Conservation (phyloP, 1,140 invertebrate genomes). For the Campoletis sonorensis region DNA sequence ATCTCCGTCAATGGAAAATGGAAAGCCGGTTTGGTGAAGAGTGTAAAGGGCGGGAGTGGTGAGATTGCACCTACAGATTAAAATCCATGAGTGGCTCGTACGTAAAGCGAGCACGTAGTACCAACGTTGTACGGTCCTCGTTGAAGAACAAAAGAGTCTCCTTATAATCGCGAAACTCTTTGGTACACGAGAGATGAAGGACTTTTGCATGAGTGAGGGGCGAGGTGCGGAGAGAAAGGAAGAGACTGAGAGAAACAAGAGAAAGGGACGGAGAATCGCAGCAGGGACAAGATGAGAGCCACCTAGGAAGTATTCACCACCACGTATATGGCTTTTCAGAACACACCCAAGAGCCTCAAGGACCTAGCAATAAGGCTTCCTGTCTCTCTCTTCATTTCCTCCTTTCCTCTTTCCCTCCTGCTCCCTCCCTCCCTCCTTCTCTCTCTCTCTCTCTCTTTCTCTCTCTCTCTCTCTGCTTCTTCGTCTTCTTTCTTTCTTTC, state of each 20-base stretch:
- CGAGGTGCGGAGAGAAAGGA: slow-evolving; percentile 24
- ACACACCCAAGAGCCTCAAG: slow-evolving; percentile 31
- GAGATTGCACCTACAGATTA: slow-evolving; percentile 41
- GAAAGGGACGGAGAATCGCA: neutral
- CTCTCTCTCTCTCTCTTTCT: neutral
- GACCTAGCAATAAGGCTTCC: slow-evolving; percentile 23
- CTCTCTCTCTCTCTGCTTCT: neutral
- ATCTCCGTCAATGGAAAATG: slow-evolving; percentile 23
- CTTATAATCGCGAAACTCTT: slow-evolving; percentile 36
- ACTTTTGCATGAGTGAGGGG: slow-evolving; percentile 3
- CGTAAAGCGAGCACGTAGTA: slow-evolving; percentile 25
- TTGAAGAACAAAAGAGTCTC: slow-evolving; percentile 37
- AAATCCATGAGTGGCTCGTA: slow-evolving; percentile 35
- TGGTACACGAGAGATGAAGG: slow-evolving; percentile 26
- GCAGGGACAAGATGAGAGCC: slow-evolving; percentile 20
- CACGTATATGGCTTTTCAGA: slow-evolving; percentile 17
- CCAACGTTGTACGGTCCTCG: neutral
- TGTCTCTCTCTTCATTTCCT: neutral
- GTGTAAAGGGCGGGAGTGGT: slow-evolving; percentile 15
- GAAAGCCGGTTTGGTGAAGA: slow-evolving; percentile 13
- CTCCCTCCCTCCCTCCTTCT: neutral
- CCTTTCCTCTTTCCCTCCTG: neutral
- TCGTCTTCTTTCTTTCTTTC: neutral
- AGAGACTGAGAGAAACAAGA: slow-evolving; percentile 37
- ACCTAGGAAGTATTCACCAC: slow-evolving; percentile 1